Base-by-base conservation (phyloP, 92 coral and sea anemone genomes). In the Zoanthus gigantus region DNA sequence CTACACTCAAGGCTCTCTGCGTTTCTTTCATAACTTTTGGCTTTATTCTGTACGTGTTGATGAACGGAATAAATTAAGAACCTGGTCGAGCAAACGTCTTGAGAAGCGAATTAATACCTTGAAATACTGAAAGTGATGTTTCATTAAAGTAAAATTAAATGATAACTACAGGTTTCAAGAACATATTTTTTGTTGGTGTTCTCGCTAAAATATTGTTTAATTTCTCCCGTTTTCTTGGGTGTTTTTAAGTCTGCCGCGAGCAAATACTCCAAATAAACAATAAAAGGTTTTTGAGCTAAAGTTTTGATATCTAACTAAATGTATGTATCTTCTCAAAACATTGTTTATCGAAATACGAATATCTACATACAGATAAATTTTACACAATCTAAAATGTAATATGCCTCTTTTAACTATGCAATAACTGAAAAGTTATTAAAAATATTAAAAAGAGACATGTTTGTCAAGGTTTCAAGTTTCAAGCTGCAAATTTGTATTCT, bases 231-330 rank as follows among this genome's bases (percentile, higher is more conserved):
- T 17, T 17, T n/a, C 69, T 28, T 16, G 28, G 31, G 30, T 63
- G 29, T 16, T 63, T 63, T 2, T 17, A 63, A 18, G 9, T 17
- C 8, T 63, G 28, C 7, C 6, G 23, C 6, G 23, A 17, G 69
- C 28, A 17, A 2, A 0, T 18, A 9, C 10, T 3, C 4, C 28
- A 9, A 63, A 23, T 6, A 2, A 14, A 16, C n/a, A 58, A 56
- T 56, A 17, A 63, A 63, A 63, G 69, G 17, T 63, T 63, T 17
- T 8, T 13, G 9, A 60, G 58, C 30, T 79, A 17, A 29, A 37
- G 31, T 79, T 34, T 60, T 37, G 84, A 34, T 50, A 69, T 79
- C 69, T 42, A 17, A 14, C 16, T 79, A 42, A 58, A 79, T 78
- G 32, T 79, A 9, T 31, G 32, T 61, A 79, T 58, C 72, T 79